Evolutionary conservation across 2,113 vertebrate species (phyloP), one percentile per base, ranked within the genome.

Genomic region (Oxygymnocypris stewartii): DNA sequence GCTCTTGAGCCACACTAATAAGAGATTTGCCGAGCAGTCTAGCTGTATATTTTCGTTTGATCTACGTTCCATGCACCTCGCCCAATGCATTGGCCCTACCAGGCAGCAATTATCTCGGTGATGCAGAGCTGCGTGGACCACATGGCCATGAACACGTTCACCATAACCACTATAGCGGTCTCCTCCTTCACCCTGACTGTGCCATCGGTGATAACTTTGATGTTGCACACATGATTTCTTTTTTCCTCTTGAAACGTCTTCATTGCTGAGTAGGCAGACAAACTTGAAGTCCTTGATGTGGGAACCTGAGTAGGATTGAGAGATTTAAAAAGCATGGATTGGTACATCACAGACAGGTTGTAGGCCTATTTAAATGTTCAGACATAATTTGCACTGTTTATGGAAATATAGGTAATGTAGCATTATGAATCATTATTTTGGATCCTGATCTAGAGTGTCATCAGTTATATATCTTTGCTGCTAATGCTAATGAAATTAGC

Each of bases 51-150:
- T 89, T 82, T 80, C 35, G 82, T 81, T 86, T 88, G 73, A 76
- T 89, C 57, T 69, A 9, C 20, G 44, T 84, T 86, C 86, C 83
- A 75, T 87, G 54, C 12, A 18, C 73, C 82, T 84, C 67, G 63
- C 86, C 75, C 59, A 84, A 85, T 83, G 86, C 84, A 84, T 81
- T 14, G 0, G 51, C 87, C 87, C 88, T 84, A 79, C 83, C 63
- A 85, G 63, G 79, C 86, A 77, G 71, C 90, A 78, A 91, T 93
- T 92, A 91, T 90, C 74, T 67, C 73, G 11, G 67, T 89, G 75
- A 89, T 90, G 85, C 84, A 82, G 77, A 87, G 75, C 77, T 51
- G 79, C 75, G 37, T 79, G 86, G 82, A 77, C 80, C 85, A 88
- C 88, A 88, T 86, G 87, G 79, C 69, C 88, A 84, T 49, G 76